These are phyloP conservation scores for Dermatemys mawii DNA, from an alignment of 2,113 vertebrate genomes.

Conservation along the genomic window DNA sequence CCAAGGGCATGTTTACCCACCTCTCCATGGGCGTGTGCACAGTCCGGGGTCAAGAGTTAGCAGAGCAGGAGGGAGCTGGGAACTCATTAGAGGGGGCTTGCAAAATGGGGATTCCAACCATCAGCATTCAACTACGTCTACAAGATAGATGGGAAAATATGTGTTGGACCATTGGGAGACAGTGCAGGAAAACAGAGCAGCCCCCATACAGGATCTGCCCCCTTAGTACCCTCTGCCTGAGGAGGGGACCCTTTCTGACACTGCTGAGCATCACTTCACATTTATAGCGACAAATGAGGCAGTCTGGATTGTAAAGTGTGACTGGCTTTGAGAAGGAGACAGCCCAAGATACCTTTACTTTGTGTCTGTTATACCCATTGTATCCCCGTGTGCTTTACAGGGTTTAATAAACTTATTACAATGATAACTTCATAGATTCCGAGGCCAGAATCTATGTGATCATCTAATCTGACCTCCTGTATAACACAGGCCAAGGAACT, in stretches of 20 bases:
- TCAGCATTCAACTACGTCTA: neutral
- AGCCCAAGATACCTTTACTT: too few relatives aligned
- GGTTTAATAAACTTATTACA: too few relatives aligned
- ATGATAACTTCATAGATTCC: neutral
- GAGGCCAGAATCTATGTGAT: neutral
- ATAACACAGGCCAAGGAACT: neutral
- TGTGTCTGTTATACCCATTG: too few relatives aligned
- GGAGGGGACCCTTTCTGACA: neutral
- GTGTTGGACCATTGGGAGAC: neutral
- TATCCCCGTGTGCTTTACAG: too few relatives aligned
- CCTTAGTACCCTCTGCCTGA: neutral
- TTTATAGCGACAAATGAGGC: neutral
- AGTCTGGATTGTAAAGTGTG: neutral
- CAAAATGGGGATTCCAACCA: neutral
- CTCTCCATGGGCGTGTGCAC: neutral
- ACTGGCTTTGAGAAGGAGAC: too few relatives aligned
- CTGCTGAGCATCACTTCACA: neutral
- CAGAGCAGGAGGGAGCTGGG: neutral
- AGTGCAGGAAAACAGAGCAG: neutral
- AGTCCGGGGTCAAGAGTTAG: fast-evolving
- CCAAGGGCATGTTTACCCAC: neutral
- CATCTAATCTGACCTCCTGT: neutral
- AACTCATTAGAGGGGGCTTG: neutral
- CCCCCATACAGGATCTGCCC: neutral
- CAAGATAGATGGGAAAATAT: neutral